Conservation (phyloP, 2,888 invertebrate genomes). For the Tetramorium bicarinatum region DNA sequence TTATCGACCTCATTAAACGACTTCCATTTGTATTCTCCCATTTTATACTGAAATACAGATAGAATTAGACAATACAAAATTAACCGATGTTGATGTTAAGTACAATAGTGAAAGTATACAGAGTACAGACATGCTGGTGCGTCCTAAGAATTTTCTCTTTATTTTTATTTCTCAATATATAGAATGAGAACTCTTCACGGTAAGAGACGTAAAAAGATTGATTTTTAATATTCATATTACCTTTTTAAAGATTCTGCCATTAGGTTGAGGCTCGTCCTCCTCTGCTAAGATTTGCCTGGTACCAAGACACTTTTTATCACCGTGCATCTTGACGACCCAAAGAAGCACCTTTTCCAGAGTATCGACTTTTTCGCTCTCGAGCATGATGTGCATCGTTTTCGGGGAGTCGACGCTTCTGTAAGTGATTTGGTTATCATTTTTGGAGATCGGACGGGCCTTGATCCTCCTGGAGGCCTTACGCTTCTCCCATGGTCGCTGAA, state of each 20-base stretch:
- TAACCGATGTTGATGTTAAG: background rate
- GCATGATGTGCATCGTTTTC: conserved; percentile 90
- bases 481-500: conserved; percentile 96
- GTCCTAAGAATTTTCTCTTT: background rate
- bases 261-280: conserved; percentile 97
- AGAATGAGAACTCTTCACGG: background rate
- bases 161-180: background rate
- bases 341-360: conserved; percentile 95
- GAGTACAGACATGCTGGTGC: background rate
- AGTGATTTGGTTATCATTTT: conserved; percentile 90
- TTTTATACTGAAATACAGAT: conserved; percentile 90
- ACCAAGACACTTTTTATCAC: conserved; percentile 93
- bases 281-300: conserved; percentile 96
- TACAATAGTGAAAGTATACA: background rate
- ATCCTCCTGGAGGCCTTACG: conserved; percentile 92
- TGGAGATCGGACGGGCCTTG: conserved; percentile 92
- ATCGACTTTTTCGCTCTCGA: conserved; percentile 92
- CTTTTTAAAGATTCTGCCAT: conserved; percentile 98
- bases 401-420: conserved; percentile 92
- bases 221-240: conserved; percentile 85
- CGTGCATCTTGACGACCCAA: conserved; percentile 92
- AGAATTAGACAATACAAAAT: background rate
- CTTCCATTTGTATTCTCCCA: conserved; percentile 98
- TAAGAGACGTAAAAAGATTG: background rate
- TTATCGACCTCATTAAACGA: conserved; percentile 92